phyloP scores from a whole-genome alignment of 2,888 invertebrate species.

The Perizoma flavofasciatum region DNA sequence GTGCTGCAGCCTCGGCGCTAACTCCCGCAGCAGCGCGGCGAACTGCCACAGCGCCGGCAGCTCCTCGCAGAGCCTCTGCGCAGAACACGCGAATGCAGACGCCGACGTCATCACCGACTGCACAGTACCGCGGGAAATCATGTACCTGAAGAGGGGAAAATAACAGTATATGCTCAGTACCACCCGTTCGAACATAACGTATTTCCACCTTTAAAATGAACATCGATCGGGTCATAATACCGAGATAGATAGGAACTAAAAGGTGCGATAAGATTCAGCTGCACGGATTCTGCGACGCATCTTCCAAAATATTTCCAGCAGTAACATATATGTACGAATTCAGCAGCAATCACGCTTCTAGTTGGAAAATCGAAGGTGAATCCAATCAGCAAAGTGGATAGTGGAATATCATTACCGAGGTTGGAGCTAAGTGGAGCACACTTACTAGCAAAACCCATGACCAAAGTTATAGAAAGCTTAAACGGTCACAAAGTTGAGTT shows the following conservation, averaged over 20 bases:
- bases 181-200: too few species aligned
- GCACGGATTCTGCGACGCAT: constrained; percentile 4
- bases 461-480: constrained; percentile 3
- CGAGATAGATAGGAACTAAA: background rate
- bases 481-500: background rate
- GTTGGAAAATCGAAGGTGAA: background rate
- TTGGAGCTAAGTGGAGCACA: constrained; percentile 5
- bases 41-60: constrained; percentile 93
- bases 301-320: background rate
- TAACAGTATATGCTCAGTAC: too few species aligned
- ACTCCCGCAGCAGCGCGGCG: constrained; percentile 88
- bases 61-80: constrained; percentile 91
- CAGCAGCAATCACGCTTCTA: background rate
- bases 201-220: too few species aligned
- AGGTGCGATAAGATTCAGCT: background rate
- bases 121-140: constrained; percentile 90
- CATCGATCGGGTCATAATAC: background rate
- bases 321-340: background rate
- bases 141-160: constrained; percentile 66
- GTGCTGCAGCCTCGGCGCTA: constrained; percentile 89
- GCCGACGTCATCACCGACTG: constrained; percentile 89
- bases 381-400: constrained; percentile 1
- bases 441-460: constrained; percentile 8
- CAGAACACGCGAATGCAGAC: constrained; percentile 89
- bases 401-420: background rate